These are phyloP conservation scores for Pseudomyrmex cubaensis DNA, from an alignment of 1,140 invertebrate genomes.

Conservation along the genomic window DNA sequence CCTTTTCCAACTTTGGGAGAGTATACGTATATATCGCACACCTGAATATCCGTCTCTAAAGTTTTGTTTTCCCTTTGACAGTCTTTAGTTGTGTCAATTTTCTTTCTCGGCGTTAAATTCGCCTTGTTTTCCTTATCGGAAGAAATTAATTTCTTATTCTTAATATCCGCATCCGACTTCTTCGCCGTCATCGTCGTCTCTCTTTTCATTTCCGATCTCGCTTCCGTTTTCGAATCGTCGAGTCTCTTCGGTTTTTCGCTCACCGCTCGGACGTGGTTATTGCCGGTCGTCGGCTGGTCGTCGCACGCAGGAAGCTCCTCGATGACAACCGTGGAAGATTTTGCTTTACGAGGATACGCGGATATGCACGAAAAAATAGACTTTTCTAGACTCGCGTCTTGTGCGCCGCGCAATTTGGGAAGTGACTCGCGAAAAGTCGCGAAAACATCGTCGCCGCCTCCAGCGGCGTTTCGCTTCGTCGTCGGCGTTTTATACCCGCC, in stretches of 20 bases:
- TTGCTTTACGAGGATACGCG: neutral
- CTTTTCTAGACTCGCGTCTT: slow-evolving; percentile 24
- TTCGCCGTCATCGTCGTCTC: neutral
- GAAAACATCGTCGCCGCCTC: slow-evolving; percentile 27
- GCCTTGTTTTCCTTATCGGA: neutral
- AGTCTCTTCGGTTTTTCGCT: neutral
- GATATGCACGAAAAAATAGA: slow-evolving; percentile 67
- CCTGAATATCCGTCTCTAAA: slow-evolving; percentile 28
- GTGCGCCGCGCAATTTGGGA: neutral
- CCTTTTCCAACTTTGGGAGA: neutral
- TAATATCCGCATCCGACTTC: neutral
- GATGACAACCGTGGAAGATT: slow-evolving; percentile 67
- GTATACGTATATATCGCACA: slow-evolving; percentile 7
- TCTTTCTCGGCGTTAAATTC: neutral
- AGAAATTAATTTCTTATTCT: neutral
- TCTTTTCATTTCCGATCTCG: neutral
- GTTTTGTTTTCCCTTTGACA: slow-evolving; percentile 30
- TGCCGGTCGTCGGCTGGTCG: neutral
- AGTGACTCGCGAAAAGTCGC: slow-evolving; percentile 25
- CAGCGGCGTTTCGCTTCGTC: neutral
- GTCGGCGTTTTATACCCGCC: slow-evolving; percentile 28
- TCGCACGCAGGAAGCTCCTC: slow-evolving; percentile 69
- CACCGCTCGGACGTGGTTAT: too few species aligned
- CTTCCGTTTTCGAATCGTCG: neutral
- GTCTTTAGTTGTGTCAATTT: slow-evolving; percentile 3